Base-by-base conservation (phyloP, 2,888 invertebrate genomes). In the Tanaodytes sp. region DNA sequence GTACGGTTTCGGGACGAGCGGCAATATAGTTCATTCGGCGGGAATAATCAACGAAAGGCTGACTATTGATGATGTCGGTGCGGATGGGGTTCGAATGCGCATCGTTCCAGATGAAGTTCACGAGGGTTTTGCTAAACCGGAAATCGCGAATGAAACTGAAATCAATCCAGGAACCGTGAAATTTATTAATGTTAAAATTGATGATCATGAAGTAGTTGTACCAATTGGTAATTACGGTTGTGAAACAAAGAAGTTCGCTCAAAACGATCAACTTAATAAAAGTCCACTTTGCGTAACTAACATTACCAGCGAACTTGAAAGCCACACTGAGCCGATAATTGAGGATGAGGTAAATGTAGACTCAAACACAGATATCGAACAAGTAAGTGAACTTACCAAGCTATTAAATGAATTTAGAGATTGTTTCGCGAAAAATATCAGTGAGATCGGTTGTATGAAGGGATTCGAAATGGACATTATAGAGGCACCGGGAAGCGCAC, bases 31-130 rank as follows among this genome's bases (percentile, higher is more conserved):
- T 0, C 59, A 58, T 1, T 71, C 73, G 20, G 20, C 43, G 6
- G 71, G 64, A 4, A 19, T 71, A 0, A 55, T 72, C 4, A 20
- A 36, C 9, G 62, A 48, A 16, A 43, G 42, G 1, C 37, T 74
- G 8, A 43, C 42, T n/a, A 43, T 75, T 5, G 74, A 76, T 45
- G 61, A 51, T 16, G 61, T 69, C 1, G 12, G 1, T 12, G 73
- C 58, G 1, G 46, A 74, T 0, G 23, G 65, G 1, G 48, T 77
- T 1, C 30, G 33, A 5, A 30, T 66, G 1, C 51, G 51, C 11
- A 42, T 66, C 14, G 49, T 66, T 4, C 59, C 55, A 1, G 66
- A 66, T 12, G 27, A 27, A 27, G 27, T 9, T 27, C 27, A 45
- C 5, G 45, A 45, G 2, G 40, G 40, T 12, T 6, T 27, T 27